Evolutionary conservation across 2,797 vertebrate species (phyloP), one percentile per base, ranked within the genome.

Genomic region (Picus viridis): DNA sequence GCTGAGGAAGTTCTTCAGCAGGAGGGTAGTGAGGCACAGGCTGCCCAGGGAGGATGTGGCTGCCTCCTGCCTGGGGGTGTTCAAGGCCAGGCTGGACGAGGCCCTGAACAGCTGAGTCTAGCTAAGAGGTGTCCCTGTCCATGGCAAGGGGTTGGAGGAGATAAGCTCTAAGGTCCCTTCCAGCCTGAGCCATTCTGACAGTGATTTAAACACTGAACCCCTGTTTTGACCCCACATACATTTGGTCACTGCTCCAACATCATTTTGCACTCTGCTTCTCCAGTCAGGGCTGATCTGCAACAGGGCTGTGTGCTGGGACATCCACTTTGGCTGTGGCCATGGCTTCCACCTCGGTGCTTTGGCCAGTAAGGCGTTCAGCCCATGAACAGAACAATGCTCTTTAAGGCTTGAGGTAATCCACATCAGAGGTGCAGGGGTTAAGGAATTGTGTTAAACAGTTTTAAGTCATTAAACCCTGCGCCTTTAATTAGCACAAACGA

Each of bases 391-490:
- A 56, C 0, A 0, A 49, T 0, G 0, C 51, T 85, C 58, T 75
- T 81, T 29, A 86, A 56, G 41, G 89, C 15, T 32, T 49, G 6
- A 83, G 30, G 45, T 89, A 63, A 83, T 57, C 39, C 71, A 83
- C 69, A 91, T 65, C 41, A 49, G 79, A 88, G 32, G 43, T 65
- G 62, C 24, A 6, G 13, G 24, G 47, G 65, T 88, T 58, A 78
- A 89, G 67, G 49, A 74, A 59, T 75, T 88, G 24, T 72, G 24
- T 63, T 63, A 32, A 89, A 84, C 47, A 82, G 43, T 61, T 83
- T 53, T 49, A 90, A 67, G 54, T 92, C 78, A 88, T 89, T 84
- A 86, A 81, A 79, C 65, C 49, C 62, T 41, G 41, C 41, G 56
- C 6, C 14, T 90, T 91, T 88, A 86, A 63, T 92, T 76, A 91